phyloP scores from a whole-genome alignment of 2,797 vertebrate species.

The Liparis tanakae region DNA sequence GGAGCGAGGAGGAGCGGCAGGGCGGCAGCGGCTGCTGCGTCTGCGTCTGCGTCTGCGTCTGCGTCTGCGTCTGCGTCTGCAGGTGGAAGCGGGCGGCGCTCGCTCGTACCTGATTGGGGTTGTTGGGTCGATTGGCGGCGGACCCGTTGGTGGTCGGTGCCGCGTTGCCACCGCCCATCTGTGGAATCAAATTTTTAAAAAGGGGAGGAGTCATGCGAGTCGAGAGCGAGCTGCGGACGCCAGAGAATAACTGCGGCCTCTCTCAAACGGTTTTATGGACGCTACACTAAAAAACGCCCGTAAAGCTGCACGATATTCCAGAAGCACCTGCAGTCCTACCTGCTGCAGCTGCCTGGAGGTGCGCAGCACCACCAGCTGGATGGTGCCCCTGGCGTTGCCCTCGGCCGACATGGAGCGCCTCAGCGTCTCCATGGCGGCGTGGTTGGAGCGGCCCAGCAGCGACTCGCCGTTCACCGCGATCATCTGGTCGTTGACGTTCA shows the following conservation, averaged over 20 bases:
- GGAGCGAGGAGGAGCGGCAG: slow-evolving; percentile 54
- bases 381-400: slow-evolving; percentile 91
- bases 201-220: too few species aligned
- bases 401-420: slow-evolving; percentile 96
- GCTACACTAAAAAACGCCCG: too few species aligned
- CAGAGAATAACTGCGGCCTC: neutral
- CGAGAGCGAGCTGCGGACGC: neutral
- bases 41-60: neutral
- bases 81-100: slow-evolving; percentile 25
- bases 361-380: slow-evolving; percentile 91
- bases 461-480: slow-evolving; percentile 92
- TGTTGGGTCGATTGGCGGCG: neutral
- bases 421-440: slow-evolving; percentile 94
- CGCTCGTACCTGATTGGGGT: slow-evolving; percentile 76
- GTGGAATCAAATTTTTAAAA: neutral
- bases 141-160: neutral
- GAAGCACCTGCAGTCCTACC: neutral
- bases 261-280: neutral
- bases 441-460: slow-evolving; percentile 90
- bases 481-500: slow-evolving; percentile 91
- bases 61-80: neutral
- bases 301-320: neutral
- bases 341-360: slow-evolving; percentile 44
- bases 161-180: slow-evolving; percentile 28
- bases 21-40: slow-evolving; percentile 34